Evolutionary conservation across 2,888 invertebrate species (phyloP).

Genomic region (Philhelius pedissequus): DNA sequence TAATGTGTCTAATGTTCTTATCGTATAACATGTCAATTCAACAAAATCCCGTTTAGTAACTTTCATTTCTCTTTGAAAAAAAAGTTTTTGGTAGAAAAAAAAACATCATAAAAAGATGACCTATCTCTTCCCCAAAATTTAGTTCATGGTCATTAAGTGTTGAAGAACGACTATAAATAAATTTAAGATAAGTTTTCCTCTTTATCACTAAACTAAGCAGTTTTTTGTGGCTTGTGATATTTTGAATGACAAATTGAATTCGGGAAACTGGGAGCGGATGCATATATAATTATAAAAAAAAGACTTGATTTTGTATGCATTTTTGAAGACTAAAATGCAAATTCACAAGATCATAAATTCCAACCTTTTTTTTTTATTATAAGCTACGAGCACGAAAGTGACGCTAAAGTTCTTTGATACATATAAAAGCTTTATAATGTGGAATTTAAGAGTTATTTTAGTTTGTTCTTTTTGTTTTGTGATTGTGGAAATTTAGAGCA

Average conservation of each 20-base stretch:
- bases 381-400: neutral
- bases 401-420: neutral
- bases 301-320: neutral
- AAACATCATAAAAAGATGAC: neutral
- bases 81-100: no score
- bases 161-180: neutral
- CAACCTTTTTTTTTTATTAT: neutral
- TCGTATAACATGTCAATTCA: neutral
- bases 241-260: neutral
- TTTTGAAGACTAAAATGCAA: neutral
- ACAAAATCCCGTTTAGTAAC: conserved; percentile 3
- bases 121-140: neutral
- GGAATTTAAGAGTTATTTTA: no score
- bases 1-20: neutral
- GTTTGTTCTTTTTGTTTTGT: neutral
- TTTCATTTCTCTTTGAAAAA: conserved; percentile 19
- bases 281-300: neutral
- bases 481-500: neutral
- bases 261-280: neutral
- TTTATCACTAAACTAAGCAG: neutral
- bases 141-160: conserved; percentile 13
- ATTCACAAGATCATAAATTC: neutral
- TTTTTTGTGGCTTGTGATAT: neutral
- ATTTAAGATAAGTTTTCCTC: neutral
- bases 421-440: no score